Conservation (phyloP, 2,888 invertebrate species). For the Penaeus monodon region DNA sequence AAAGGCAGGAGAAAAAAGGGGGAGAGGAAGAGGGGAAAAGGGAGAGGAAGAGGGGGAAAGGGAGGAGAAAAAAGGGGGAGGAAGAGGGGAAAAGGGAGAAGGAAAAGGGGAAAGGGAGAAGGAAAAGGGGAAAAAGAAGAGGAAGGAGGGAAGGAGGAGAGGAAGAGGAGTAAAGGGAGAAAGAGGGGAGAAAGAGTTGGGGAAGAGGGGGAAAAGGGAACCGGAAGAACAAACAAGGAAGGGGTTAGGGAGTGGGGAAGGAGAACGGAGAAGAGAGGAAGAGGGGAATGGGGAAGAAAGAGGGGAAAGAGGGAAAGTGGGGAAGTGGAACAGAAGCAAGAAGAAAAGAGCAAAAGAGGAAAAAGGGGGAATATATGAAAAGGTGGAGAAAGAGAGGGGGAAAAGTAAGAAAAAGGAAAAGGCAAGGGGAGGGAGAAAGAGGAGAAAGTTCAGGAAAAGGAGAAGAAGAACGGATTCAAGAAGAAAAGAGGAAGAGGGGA, state of each 20-base stretch:
- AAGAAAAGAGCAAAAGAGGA: neutral
- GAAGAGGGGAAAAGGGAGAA: no score
- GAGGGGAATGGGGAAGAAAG: neutral
- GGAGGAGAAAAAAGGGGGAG: no score
- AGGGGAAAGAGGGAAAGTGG: neutral
- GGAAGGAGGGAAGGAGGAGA: no score
- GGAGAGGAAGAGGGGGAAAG: no score
- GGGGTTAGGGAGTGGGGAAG: neutral
- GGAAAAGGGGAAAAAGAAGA: no score
- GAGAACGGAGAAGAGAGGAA: neutral
- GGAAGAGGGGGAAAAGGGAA: no score
- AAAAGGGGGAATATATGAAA: neutral
- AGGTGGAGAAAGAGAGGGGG: neutral
- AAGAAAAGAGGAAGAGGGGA: neutral
- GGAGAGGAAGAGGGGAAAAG: no score
- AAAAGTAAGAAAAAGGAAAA: no score
- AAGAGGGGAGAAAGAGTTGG: neutral
- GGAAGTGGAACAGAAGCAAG: neutral
- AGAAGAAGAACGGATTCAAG: neutral
- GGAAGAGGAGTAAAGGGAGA: neutral
- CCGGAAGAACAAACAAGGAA: no score
- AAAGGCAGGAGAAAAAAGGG: no score
- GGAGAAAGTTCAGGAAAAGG: neutral
- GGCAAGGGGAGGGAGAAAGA: neutral
- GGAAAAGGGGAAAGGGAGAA: no score